These are phyloP conservation scores for Garra rufa DNA, from an alignment of 2,113 vertebrate genomes.

Conservation along the genomic window DNA sequence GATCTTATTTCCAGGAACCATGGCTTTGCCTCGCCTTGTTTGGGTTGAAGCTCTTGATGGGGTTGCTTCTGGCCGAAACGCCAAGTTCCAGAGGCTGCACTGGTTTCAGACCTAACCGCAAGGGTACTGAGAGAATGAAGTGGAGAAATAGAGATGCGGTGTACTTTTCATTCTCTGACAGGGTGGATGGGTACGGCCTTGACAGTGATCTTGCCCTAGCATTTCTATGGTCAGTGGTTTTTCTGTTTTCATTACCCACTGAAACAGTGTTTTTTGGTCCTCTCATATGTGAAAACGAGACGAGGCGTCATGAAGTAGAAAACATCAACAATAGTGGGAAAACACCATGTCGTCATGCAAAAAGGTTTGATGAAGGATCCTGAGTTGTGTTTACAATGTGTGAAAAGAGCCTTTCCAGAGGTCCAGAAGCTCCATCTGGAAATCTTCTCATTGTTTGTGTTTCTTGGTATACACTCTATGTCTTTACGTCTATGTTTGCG, in stretches of 20 bases:
- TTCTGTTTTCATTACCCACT: constrained; percentile 19
- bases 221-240: constrained; percentile 36
- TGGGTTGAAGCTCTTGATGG: constrained; percentile 4
- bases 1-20: constrained; percentile 33
- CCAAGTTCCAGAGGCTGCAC: constrained; percentile 40
- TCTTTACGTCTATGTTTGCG: constrained; percentile 17
- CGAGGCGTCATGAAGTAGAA: not conserved
- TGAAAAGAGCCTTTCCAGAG: constrained; percentile 3
- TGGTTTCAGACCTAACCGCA: constrained; percentile 44
- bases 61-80: constrained; percentile 44
- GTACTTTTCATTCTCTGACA: constrained; percentile 6
- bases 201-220: constrained; percentile 15
- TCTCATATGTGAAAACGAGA: not conserved
- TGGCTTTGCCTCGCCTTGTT: not conserved
- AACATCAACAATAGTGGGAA: not conserved
- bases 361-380: not conserved
- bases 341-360: not conserved
- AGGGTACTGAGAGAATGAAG: constrained; percentile 17
- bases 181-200: constrained; percentile 1
- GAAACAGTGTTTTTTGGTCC: not conserved
- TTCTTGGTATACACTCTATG: not conserved
- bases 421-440: constrained; percentile 5
- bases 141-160: not conserved
- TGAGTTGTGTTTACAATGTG: constrained; percentile 10
- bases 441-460: constrained; percentile 3